A percentile compares a stretch with the other conserved stretches of the same genome.
phyloP scores from a whole-genome alignment of 2,797 vertebrate species.

The Takifugu ocellatus region DNA sequence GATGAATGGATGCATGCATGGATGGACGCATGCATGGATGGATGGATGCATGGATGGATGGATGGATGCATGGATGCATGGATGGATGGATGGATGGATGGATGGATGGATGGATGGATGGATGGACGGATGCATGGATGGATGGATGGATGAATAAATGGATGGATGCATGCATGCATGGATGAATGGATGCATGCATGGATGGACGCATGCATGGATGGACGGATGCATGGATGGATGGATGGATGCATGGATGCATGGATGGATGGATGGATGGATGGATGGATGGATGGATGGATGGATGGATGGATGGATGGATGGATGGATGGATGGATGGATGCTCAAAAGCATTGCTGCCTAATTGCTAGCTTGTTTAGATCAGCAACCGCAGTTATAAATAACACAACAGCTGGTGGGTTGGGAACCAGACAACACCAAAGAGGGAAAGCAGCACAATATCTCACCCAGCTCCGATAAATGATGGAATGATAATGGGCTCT shows the following conservation, averaged over 20 bases:
- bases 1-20: too few relatives aligned
- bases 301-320: constrained; percentile 7
- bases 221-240: constrained; percentile 7
- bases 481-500: constrained; percentile 60
- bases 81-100: constrained; percentile 5
- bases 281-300: constrained; percentile 20
- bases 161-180: constrained; percentile 8
- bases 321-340: constrained; percentile 49
- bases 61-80: constrained; percentile 7
- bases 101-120: constrained; percentile 35
- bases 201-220: constrained; percentile 21
- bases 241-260: neutral
- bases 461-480: constrained; percentile 49
- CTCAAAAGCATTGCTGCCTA: constrained; percentile 69
- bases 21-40: neutral
- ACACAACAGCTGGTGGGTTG: constrained; percentile 70
- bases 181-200: constrained; percentile 6
- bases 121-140: constrained; percentile 31
- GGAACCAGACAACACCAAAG: constrained; percentile 66
- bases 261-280: neutral
- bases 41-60: constrained; percentile 20
- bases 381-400: constrained; percentile 73
- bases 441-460: constrained; percentile 61
- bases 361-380: constrained; percentile 74
- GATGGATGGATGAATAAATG: constrained; percentile 11